These are phyloP conservation scores for Yoshiicerus persimilis DNA, from an alignment of 1,140 invertebrate genomes.

Conservation along the genomic window DNA sequence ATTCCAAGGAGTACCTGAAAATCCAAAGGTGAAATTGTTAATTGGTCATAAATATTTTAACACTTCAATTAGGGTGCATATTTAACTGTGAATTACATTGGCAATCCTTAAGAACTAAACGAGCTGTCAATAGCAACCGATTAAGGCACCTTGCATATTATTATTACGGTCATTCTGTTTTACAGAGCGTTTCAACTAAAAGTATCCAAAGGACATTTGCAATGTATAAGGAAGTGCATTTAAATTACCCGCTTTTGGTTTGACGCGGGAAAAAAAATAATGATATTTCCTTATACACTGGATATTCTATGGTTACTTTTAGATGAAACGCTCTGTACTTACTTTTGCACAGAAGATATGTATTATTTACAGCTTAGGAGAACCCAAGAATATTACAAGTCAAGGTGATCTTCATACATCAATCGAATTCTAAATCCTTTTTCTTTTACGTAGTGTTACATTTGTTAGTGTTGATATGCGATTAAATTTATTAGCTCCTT, in stretches of 20 bases:
- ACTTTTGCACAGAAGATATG: neutral
- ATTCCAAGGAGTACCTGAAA: constrained; percentile 53
- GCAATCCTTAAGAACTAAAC: neutral
- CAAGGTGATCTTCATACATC: neutral
- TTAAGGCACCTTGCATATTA: too few species aligned
- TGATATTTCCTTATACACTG: too few species aligned
- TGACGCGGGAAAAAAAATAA: too few species aligned
- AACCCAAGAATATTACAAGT: neutral
- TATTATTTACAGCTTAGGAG: too few species aligned
- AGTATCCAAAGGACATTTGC: too few species aligned
- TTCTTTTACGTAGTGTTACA: neutral
- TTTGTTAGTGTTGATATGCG: too few species aligned
- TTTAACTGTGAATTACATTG: neutral
- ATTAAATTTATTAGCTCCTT: neutral
- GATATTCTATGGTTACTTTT: too few species aligned
- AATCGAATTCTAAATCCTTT: neutral
- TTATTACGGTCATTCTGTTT: too few species aligned
- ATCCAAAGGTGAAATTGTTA: neutral
- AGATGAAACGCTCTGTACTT: too few species aligned
- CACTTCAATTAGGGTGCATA: neutral
- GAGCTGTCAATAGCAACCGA: neutral
- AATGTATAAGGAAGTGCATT: too few species aligned
- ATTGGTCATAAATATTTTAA: neutral
- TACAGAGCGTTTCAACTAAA: too few species aligned
- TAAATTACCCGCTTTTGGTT: too few species aligned